Base-by-base conservation (phyloP, 2,888 invertebrate species). In the Oscheius sp. region DNA sequence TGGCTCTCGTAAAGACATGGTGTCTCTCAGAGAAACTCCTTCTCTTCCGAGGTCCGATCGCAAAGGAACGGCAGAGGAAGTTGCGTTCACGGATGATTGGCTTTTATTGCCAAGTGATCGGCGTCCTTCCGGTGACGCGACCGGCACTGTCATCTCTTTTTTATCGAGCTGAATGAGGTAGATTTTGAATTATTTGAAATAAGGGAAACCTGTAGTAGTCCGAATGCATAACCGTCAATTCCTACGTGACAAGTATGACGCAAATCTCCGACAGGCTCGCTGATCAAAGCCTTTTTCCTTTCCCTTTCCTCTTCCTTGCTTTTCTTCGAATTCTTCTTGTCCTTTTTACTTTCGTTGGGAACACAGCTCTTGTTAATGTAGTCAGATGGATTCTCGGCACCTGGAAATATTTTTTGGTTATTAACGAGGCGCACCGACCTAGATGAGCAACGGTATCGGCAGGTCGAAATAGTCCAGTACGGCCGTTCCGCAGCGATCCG, bases 231-330 rank as follows among this genome's bases (percentile, higher is more conserved):
- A 0, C 98, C 98, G 90, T 99, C 98, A 58, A 96, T 92, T 0
- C 98, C 98, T 11, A 99, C 95, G 90, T 99, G 99, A 9, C 93
- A 93, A 0, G 96, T 98, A 90, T 99, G 99, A 87, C 96, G 95
- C 32, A 98, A 93, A 90, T 98, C 97, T 53, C 96, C 96, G 90
- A 97, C 96, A 0, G 99, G 98, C 76, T 94, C 93, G 63, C 96
- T 96, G 87, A 98, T 99, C 96, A 96, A 51, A 68, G 84, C 62
- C 75, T 88, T 88, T 75, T 79, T 82, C 63, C 75, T 77, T 58
- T 86, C 86, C 13, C 81, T 37, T 47, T 78, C 79, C 9, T 74
- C 74, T 21, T 78, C 82, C 29, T 81, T 81, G 35, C 74, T 71
- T 63, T 74, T 81, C 37, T 75, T 71, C 35, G 48, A 13, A 63